phyloP scores from a whole-genome alignment of 2,797 vertebrate genomes.

The Pantherophis alleghaniensis region DNA sequence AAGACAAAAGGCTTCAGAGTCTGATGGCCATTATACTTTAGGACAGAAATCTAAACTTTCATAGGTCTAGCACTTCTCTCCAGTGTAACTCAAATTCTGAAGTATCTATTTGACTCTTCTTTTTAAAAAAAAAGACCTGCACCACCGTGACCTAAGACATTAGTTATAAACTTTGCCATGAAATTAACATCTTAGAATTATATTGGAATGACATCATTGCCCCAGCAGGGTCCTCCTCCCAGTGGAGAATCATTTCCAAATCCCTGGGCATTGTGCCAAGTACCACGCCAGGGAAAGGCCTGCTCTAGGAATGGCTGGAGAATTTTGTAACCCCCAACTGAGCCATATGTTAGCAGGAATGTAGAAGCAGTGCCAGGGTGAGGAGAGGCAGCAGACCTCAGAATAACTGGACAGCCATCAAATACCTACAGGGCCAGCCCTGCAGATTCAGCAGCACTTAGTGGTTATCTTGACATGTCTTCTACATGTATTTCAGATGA shows the following conservation, averaged over 20 bases:
- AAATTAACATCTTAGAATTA: slow-evolving; percentile 1
- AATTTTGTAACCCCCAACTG: neutral
- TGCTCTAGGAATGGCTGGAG: neutral
- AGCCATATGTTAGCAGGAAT: slow-evolving; percentile 20
- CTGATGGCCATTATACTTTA: neutral
- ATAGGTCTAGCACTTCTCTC: neutral
- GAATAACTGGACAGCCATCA: neutral
- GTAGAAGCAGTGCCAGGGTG: neutral
- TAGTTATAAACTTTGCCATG: neutral
- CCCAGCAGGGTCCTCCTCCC: neutral
- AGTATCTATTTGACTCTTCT: neutral
- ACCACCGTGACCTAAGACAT: neutral
- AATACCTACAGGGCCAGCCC: neutral
- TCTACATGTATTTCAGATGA: neutral
- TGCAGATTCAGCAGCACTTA: neutral
- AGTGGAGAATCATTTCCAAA: slow-evolving; percentile 2
- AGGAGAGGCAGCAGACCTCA: neutral
- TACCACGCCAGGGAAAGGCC: neutral
- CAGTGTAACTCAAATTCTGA: neutral
- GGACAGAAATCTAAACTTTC: neutral
- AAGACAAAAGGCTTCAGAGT: neutral
- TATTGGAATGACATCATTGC: slow-evolving; percentile 1
- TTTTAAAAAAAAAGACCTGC: neutral
- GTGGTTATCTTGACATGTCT: neutral
- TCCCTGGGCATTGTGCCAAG: neutral